Evolutionary conservation across 2,888 invertebrate species (phyloP).

Genomic region (Noctua fimbriata): DNA sequence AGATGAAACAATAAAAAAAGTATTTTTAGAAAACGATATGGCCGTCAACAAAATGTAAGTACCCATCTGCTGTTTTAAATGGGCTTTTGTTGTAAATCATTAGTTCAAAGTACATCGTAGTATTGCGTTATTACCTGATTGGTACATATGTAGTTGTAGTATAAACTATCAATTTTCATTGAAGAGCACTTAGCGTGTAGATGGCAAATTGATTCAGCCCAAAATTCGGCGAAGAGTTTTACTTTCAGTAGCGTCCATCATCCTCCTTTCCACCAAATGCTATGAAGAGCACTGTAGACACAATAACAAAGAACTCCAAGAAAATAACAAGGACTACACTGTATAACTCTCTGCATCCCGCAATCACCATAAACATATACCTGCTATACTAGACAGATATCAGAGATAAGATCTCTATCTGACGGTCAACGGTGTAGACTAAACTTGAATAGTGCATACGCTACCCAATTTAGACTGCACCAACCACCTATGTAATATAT

Average conservation of each 20-base stretch:
- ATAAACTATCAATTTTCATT: background rate
- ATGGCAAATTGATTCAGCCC: background rate
- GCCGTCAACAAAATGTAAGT: conserved; percentile 26
- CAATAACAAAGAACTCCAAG: background rate
- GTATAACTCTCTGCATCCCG: background rate
- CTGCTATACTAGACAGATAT: background rate
- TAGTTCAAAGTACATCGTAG: background rate
- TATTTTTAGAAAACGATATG: background rate
- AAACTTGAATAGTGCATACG: background rate
- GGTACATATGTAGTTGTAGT: background rate
- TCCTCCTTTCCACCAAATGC: background rate
- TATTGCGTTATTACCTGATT: background rate
- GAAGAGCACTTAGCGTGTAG: background rate
- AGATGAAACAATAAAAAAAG: background rate
- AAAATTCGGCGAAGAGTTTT: background rate
- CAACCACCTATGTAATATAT: background rate
- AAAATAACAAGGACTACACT: background rate
- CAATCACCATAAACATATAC: background rate
- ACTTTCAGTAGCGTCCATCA: background rate
- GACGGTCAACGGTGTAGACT: background rate
- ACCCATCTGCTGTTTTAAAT: background rate
- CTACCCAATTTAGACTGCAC: background rate
- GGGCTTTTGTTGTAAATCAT: conserved; percentile 7
- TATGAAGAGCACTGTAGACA: background rate
- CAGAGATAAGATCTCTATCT: background rate